These are phyloP conservation scores for Bombus pascuorum DNA, from an alignment of 1,140 invertebrate genomes.

Conservation along the genomic window DNA sequence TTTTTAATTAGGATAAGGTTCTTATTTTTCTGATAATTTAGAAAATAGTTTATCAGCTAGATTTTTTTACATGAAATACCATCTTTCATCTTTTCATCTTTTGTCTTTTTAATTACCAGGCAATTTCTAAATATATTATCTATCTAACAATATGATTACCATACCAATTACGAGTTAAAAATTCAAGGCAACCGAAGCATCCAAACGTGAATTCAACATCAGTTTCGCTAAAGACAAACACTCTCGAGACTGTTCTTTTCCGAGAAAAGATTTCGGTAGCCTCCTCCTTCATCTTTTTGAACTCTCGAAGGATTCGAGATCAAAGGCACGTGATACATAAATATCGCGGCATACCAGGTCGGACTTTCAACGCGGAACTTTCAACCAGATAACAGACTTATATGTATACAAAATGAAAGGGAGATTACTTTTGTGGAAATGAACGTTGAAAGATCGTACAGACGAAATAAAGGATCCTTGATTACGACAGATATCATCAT, in stretches of 20 bases:
- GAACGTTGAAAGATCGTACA: constrained; percentile 12
- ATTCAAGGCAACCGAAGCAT: neutral
- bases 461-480: constrained; percentile 9
- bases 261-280: neutral
- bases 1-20: neutral
- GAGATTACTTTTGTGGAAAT: constrained; percentile 30
- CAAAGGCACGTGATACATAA: constrained; percentile 30
- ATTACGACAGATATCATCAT: constrained; percentile 38
- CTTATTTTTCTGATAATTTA: neutral
- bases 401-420: neutral
- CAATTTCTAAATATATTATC: neutral
- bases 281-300: neutral
- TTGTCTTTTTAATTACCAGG: neutral
- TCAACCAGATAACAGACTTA: neutral
- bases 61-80: no score
- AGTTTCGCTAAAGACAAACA: neutral
- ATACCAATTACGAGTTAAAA: neutral
- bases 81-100: neutral
- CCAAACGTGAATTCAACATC: neutral
- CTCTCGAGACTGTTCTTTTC: no score
- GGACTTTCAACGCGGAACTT: constrained; percentile 4
- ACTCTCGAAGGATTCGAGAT: neutral
- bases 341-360: neutral
- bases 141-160: neutral
- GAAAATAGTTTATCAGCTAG: neutral